Base-by-base conservation (phyloP, 2,888 invertebrate species). In the Chirona hameri region DNA sequence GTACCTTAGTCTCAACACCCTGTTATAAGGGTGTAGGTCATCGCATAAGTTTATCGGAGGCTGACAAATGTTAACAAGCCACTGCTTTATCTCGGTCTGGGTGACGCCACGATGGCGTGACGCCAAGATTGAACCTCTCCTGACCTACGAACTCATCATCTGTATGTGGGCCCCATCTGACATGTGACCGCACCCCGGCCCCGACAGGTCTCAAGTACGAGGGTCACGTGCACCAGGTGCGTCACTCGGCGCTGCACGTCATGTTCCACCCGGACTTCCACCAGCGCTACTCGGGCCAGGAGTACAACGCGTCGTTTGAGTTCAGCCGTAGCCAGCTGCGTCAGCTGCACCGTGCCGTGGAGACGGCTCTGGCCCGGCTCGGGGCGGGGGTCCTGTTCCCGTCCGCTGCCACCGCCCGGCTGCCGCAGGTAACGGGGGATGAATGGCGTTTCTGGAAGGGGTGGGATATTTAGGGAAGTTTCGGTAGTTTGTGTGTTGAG, bases 231-330 rank as follows among this genome's bases (percentile, higher is more conserved):
- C 85, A 85, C 69, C 83, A 84, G 39, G 85, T 85, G 18, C 81
- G 83, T 9, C 79, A 82, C 39, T 80, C 82, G 52, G 31, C 88
- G 88, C 89, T 97, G 15, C 90, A 92, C 81, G 88, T 97, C 46
- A 95, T 95, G 88, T 97, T 97, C 86, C 91, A 92, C 86, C 88
- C 89, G 48, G 88, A 89, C 57, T 97, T 97, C 87, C 96, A 97
- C 85, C 89, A 91, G 29, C 88, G 88, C 0, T 96, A 96, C 87
- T 90, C 91, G 79, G 93, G 93, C 0, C 92, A 94, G 87, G 93
- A 94, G 87, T 94, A 94, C 86, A 90, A 93, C 81, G 90, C 97
- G 27, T 90, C 91, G 85, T 96, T 97, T 87, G 90, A 91, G 85
- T 91, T 91, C 83, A 92, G 91, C 29, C 91, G 93, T 84, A 89